These are phyloP conservation scores for Samia ricini DNA, from an alignment of 1,140 invertebrate species.

Conservation along the genomic window DNA sequence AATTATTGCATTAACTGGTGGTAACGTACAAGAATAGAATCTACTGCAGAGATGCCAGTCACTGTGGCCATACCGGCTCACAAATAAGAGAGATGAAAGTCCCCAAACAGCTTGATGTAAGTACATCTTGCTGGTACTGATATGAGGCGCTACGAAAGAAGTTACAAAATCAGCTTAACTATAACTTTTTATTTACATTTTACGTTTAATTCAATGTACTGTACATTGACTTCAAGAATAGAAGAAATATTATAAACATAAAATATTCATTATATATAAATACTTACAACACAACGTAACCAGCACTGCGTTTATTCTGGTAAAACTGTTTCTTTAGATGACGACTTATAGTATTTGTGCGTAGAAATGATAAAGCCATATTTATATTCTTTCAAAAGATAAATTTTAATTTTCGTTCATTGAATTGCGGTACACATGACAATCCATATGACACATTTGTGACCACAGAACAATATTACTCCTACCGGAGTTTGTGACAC, in stretches of 20 bases:
- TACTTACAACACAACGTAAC: slow-evolving; percentile 71
- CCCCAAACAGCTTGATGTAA: too few relatives aligned
- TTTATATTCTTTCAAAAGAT: slow-evolving; percentile 21
- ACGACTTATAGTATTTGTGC: slow-evolving; percentile 50
- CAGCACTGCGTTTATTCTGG: slow-evolving; percentile 64
- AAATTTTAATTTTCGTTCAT: slow-evolving; percentile 48
- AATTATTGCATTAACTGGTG: too few relatives aligned
- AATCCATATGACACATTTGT: slow-evolving; percentile 5
- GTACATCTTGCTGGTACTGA: too few relatives aligned
- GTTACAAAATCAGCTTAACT: too few relatives aligned
- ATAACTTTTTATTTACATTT: too few relatives aligned
- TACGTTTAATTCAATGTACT: too few relatives aligned
- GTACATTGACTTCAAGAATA: neutral
- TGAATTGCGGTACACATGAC: slow-evolving; percentile 31
- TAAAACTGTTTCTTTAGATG: slow-evolving; percentile 63
- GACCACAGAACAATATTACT: too few relatives aligned
- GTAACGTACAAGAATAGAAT: too few relatives aligned
- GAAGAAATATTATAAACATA: neutral
- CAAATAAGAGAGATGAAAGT: too few relatives aligned
- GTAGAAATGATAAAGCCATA: slow-evolving; percentile 66
- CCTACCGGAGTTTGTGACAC: neutral
- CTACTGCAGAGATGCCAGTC: too few relatives aligned
- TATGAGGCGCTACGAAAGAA: too few relatives aligned
- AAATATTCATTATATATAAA: neutral
- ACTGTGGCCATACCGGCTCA: too few relatives aligned